A percentile compares a stretch with the other conserved stretches of the same genome.
Evolutionary conservation across 2,888 invertebrate genomes (phyloP).

Genomic region (Seladonia tumulorum): DNA sequence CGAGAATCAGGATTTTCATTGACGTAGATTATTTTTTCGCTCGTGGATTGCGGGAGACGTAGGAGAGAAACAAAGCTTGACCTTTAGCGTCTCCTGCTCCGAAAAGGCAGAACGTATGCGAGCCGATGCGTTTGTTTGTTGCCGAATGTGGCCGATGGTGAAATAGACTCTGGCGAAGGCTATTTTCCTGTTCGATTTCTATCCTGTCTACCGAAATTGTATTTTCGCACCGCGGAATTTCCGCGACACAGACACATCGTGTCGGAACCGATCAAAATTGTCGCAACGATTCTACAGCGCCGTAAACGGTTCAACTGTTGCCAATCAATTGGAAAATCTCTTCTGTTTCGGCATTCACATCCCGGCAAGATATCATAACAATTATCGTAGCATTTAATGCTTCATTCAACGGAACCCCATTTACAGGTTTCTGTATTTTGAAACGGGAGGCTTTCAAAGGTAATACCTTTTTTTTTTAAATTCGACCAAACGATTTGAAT

Average conservation of each 20-base stretch:
- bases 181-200: constrained; percentile 7
- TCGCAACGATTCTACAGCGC: background rate
- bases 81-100: background rate
- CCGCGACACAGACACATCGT: no score
- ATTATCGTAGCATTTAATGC: background rate
- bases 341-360: background rate
- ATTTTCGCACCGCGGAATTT: background rate
- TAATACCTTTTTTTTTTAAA: no score
- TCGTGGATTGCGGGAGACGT: background rate
- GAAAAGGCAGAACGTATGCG: background rate
- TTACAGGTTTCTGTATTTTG: no score
- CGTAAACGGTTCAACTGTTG: background rate
- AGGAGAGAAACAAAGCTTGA: background rate
- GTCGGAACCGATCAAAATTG: background rate
- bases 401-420: no score
- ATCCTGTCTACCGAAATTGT: background rate
- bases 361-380: background rate
- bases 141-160: background rate
- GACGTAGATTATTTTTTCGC: background rate
- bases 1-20: no score
- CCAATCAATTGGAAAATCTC: background rate
- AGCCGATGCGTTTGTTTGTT: background rate
- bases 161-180: background rate
- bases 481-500: no score
- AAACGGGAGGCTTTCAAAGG: no score